A percentile compares a stretch with the other conserved stretches of the same genome.
phyloP scores from a whole-genome alignment of 1,140 invertebrate genomes.

The Sitodiplosis mosellana region DNA sequence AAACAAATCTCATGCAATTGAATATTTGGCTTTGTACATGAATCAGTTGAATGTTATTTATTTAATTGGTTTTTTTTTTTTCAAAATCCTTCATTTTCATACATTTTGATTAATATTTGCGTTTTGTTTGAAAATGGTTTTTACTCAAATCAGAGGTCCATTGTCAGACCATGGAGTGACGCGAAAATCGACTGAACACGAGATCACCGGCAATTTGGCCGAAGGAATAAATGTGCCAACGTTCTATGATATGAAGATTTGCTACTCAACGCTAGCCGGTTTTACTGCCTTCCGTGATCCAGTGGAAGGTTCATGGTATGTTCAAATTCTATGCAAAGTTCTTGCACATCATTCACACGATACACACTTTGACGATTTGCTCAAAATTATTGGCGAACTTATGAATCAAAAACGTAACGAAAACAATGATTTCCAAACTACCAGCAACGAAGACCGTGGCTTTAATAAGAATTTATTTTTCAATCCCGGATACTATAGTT shows the following conservation, averaged over 20 bases:
- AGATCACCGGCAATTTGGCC: constrained; percentile 4
- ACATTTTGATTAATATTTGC: too few relatives aligned
- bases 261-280: constrained; percentile 43
- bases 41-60: too few relatives aligned
- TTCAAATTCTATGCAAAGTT: constrained; percentile 51
- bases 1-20: too few relatives aligned
- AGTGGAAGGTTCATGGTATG: constrained; percentile 49
- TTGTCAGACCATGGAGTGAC: constrained; percentile 13
- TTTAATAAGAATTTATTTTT: constrained; percentile 18
- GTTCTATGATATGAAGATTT: constrained; percentile 43
- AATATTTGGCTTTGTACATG: too few relatives aligned
- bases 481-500: constrained; percentile 17
- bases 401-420: neutral
- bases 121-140: neutral
- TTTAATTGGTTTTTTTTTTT: too few relatives aligned
- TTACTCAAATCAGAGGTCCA: constrained; percentile 12
- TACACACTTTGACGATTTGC: constrained; percentile 40
- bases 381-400: constrained; percentile 35
- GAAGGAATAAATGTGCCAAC: constrained; percentile 15
- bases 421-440: constrained; percentile 11
- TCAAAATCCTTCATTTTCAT: too few relatives aligned
- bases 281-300: constrained; percentile 43
- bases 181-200: constrained; percentile 2
- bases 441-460: constrained; percentile 11
- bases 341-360: constrained; percentile 48